Evolutionary conservation across 2,888 invertebrate species (phyloP).

Genomic region (Andrena hattorfiana): DNA sequence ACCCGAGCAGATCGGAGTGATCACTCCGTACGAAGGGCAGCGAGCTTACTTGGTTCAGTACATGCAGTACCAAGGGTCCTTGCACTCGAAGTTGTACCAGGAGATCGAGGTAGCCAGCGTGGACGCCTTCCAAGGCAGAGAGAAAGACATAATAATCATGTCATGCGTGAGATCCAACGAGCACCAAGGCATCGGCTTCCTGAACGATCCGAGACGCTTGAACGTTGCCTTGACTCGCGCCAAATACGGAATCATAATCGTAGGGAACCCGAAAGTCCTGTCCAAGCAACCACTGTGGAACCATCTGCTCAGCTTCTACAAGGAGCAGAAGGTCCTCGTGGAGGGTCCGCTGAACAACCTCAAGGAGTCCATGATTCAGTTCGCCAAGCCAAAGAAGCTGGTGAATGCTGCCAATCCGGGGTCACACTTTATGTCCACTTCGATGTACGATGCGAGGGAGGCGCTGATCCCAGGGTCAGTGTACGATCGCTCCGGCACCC

Average conservation of each 20-base stretch:
- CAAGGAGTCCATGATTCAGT: conserved; percentile 98
- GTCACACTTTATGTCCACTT: conserved; percentile 98
- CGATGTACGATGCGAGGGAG: conserved; percentile 98
- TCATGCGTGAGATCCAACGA: conserved; percentile 99
- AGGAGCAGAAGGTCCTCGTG: conserved; percentile 98
- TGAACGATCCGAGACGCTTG: conserved; percentile 98
- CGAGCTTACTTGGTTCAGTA: conserved; percentile 98
- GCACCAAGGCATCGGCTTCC: conserved; percentile 99
- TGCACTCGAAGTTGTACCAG: conserved; percentile 98
- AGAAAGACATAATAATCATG: conserved; percentile 99
- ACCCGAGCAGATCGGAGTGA: conserved; percentile 99
- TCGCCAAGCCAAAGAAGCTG: conserved; percentile 98
- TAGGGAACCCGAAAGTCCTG: conserved; percentile 99
- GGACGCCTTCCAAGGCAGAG: conserved; percentile 99
- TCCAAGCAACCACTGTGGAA: conserved; percentile 99
- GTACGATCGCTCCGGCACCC: conserved; percentile 91
- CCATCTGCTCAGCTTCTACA: conserved; percentile 98
- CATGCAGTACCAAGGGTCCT: conserved; percentile 99
- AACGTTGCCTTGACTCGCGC: conserved; percentile 99
- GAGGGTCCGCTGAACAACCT: conserved; percentile 99
- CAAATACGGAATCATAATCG: conserved; percentile 98
- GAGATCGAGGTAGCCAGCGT: conserved; percentile 99
- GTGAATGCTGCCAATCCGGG: conserved; percentile 98
- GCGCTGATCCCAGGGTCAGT: conserved; percentile 97
- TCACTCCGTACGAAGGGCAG: conserved; percentile 99